Evolutionary conservation across 2,797 vertebrate species (phyloP), one percentile per base, ranked within the genome.

Genomic region (Lepus oiostolus): DNA sequence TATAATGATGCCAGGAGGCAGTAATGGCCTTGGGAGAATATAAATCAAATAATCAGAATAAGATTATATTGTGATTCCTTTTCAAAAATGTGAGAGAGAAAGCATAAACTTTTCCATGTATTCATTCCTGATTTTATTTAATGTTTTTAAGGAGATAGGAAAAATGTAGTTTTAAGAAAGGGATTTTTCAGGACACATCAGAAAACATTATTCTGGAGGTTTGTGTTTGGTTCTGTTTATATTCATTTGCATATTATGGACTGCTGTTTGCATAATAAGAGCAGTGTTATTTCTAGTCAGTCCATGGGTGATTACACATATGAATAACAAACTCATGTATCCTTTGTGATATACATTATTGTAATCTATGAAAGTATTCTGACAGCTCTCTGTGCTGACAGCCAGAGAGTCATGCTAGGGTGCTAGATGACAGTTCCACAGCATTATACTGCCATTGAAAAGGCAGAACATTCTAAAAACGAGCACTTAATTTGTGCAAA

Each of bases 261-360:
- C 97, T 97, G 86, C 83, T 97, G 96, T 98, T 98, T 98, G 98
- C 98, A 98, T 98, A 98, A 98, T 97, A 98, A 98, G 85, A 97
- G 79, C 77, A 96, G 95, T 97, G 97, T 97, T 97, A 95, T 94
- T 98, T 98, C 97, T 97, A 98, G 76, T 97, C 93, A 80, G 88
- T 96, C 92, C 96, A 98, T 95, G 97, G 96, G 85, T 98, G 97
- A 98, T 97, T 98, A 97, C 97, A 97, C 97, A 96, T 32, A 14
- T 90, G 96, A 97, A 97, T 95, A 93, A 97, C 7, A 54, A 70
- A 95, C 87, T 2, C 0, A 13, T 96, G 87, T 97, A 85, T 86
- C 77, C 95, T 97, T 97, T 96, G 92, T 96, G 94, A 97, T 97
- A 95, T 93, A 91, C 63, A 71, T 7, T 86, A 77, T 94, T 96